Evolutionary conservation across 2,113 vertebrate genomes (phyloP).

Genomic region (Xyliphius kryptos): DNA sequence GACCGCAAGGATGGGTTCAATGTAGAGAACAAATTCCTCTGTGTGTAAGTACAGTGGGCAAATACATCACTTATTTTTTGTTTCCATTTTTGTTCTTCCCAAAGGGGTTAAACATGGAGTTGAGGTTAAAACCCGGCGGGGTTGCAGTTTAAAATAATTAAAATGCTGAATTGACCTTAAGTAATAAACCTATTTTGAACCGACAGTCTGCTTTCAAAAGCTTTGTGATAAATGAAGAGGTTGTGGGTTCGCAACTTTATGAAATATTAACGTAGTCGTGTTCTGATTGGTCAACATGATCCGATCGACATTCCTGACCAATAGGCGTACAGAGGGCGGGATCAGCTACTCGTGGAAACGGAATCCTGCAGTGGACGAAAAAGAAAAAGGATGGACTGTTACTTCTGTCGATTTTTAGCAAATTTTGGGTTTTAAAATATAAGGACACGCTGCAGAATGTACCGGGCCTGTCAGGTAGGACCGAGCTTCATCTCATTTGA

Average conservation of each 20-base stretch:
- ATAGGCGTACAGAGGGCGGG: constrained; percentile 24
- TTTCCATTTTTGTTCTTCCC: no score
- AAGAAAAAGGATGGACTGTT: constrained; percentile 1
- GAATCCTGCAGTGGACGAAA: constrained; percentile 33
- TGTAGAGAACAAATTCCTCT: no score
- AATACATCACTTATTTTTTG: no score
- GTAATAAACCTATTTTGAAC: no score
- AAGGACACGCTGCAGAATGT: not conserved
- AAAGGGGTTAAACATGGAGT: no score
- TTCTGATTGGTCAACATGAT: constrained; percentile 20
- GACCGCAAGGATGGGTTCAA: no score
- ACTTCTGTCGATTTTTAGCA: not conserved
- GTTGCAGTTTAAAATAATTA: no score
- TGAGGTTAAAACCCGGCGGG: no score
- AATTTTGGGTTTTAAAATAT: not conserved
- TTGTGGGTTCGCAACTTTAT: constrained; percentile 9
- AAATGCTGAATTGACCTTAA: no score
- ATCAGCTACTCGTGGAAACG: constrained; percentile 33
- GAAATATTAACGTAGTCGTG: not conserved
- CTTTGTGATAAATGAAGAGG: not conserved
- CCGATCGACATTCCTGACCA: constrained; percentile 15
- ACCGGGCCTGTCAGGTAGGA: not conserved
- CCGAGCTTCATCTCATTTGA: no score
- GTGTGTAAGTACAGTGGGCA: no score
- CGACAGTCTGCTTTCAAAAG: not conserved